Evolutionary conservation across 2,113 vertebrate genomes (phyloP), one percentile per base, ranked within the genome.

Genomic region (Octodon degus): DNA sequence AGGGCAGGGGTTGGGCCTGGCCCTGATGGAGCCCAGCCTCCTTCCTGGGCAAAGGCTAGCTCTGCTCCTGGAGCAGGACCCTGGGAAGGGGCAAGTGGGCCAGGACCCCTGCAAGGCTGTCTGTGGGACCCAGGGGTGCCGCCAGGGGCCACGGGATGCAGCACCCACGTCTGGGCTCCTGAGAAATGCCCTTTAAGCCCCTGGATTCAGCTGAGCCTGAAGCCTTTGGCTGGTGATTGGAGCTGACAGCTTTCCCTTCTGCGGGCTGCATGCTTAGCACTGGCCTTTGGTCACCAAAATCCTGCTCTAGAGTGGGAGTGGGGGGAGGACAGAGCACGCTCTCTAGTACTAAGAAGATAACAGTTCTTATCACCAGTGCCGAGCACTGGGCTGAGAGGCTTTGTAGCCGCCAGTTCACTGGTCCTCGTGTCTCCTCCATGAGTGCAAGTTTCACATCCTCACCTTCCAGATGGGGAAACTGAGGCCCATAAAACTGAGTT

Each of bases 41-140:
- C 43, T 19, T 65, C 70, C 40, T 1, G 96, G 90, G 90, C 96
- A 97, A 94, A 97, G 96, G 94, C 86, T 90, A 85, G 27, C 14
- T 68, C 90, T 53, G 5, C 63, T 19, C 16, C 55, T 50, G 76
- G 80, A 74, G 81, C 32, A 40, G 27, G 37, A 80, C 4, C 16
- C 30, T 47, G 32, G 4, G 8, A 7, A 84, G 65, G 40, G n/a
- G 37, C 68, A 76, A 86, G 47, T 8, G 65, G 40, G 32, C 34
- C 72, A 5, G n/a, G 43, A 32, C 32, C 22, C 50, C 84, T 67
- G 53, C 63, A 25, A 47, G 47, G 63, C 58, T 27, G 50, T 60
- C 53, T 82, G 55, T 67, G 58, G 77, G 82, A 50, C 22, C 55
- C 53, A 6, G 12, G 5, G 2, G 1, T 7, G 40, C 77, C 27